Conservation (phyloP, 1,140 invertebrate genomes). For the Cotesia chilonis region DNA sequence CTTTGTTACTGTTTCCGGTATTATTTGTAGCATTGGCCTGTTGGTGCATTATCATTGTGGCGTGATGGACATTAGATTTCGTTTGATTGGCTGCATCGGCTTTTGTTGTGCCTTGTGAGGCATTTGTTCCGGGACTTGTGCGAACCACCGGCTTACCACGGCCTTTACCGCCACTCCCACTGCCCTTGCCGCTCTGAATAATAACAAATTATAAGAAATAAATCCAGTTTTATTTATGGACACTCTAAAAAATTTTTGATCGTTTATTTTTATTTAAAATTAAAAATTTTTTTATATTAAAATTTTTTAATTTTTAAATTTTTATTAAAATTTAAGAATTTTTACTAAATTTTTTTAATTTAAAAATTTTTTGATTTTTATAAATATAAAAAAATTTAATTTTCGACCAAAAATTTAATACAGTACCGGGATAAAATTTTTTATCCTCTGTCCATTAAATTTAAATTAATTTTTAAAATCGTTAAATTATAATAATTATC, state of each 20-base stretch:
- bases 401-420: too few species aligned
- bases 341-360: too few species aligned
- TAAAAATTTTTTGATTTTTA: too few species aligned
- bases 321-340: too few species aligned
- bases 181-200: conserved; percentile 61
- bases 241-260: neutral
- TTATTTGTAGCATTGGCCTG: conserved; percentile 53
- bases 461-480: too few species aligned
- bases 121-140: conserved; percentile 69
- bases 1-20: conserved; percentile 60
- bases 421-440: too few species aligned
- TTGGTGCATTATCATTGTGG: conserved; percentile 58
- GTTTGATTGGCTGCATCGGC: conserved; percentile 78
- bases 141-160: conserved; percentile 69
- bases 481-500: too few species aligned
- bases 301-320: too few species aligned
- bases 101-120: conserved; percentile 63
- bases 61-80: conserved; percentile 61
- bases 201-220: conserved; percentile 45
- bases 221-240: conserved; percentile 39
- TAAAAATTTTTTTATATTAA: conserved; percentile 15
- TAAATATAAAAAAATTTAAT: too few species aligned
- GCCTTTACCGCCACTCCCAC: conserved; percentile 59
- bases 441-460: too few species aligned
- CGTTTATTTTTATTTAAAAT: conserved; percentile 20